Percentiles rank a stretch among this genome's conserved stretches.
Conservation (phyloP, 2,797 vertebrate genomes). For the Clarias fuscus region DNA sequence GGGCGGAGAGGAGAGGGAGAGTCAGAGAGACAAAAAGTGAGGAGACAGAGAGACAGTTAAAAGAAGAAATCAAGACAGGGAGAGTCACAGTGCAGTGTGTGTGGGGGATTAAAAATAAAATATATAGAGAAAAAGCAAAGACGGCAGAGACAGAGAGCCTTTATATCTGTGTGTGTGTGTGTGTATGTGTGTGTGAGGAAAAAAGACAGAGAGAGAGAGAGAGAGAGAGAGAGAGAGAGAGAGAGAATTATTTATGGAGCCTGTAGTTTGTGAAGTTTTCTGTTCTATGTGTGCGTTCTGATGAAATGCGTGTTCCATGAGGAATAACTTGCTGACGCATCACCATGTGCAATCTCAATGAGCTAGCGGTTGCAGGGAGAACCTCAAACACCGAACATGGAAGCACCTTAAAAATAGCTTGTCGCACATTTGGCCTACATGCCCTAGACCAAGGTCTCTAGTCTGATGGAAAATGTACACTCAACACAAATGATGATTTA, state of each 20-base stretch:
- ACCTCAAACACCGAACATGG: neutral
- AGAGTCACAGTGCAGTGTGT: neutral
- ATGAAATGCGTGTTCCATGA: slow-evolving; percentile 17
- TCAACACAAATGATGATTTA: slow-evolving; percentile 32
- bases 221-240: neutral
- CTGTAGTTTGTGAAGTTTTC: slow-evolving; percentile 9
- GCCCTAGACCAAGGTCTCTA: slow-evolving; percentile 5
- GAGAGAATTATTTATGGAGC: neutral
- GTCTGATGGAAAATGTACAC: slow-evolving; percentile 15
- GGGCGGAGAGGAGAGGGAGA: neutral
- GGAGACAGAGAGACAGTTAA: neutral
- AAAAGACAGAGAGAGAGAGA: neutral
- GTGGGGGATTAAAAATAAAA: neutral
- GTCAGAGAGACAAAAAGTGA: slow-evolving; percentile 5
- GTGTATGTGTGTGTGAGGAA: neutral
- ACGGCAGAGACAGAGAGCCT: neutral
- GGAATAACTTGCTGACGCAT: slow-evolving; percentile 5
- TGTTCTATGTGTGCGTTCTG: slow-evolving; percentile 6
- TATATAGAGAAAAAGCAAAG: neutral
- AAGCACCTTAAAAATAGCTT: slow-evolving; percentile 19
- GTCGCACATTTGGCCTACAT: neutral
- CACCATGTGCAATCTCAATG: slow-evolving; percentile 2
- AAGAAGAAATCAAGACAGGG: slow-evolving; percentile 15
- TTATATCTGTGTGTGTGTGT: neutral
- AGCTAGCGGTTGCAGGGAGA: neutral